Percentiles rank a stretch among this genome's conserved stretches.
Evolutionary conservation across 2,797 vertebrate species (phyloP).

Genomic region (Nyctalus aviator): DNA sequence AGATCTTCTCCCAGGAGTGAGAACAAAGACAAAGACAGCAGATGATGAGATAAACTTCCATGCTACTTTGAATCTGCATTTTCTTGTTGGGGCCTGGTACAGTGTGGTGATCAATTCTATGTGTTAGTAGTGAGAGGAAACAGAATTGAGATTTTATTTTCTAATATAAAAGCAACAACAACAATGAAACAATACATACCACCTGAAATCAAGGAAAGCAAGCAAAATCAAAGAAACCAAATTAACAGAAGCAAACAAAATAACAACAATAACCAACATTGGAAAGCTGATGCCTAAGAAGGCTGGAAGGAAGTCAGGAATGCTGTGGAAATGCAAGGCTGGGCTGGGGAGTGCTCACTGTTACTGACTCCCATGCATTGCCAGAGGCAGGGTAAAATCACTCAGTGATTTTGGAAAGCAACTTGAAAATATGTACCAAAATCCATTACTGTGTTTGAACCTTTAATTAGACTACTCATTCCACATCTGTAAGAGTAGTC

Average conservation of each 20-base stretch:
- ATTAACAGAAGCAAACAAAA: not conserved
- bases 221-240: not conserved
- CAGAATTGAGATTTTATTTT: slow-evolving; percentile 24
- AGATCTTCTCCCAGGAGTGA: not conserved
- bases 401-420: not conserved
- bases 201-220: not conserved
- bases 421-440: slow-evolving; percentile 3
- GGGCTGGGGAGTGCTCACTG: accelerated
- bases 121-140: not conserved
- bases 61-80: not conserved
- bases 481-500: not conserved
- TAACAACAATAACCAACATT: not conserved
- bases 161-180: not conserved
- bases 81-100: not conserved
- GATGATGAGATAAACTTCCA: not conserved
- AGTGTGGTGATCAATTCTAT: not conserved
- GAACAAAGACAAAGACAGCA: not conserved
- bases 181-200: not conserved
- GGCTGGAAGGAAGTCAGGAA: not conserved
- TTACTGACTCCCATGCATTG: not conserved
- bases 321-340: accelerated
- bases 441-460: not conserved
- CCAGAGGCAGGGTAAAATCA: not conserved
- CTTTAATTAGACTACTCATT: not conserved
- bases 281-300: not conserved